These are phyloP conservation scores for Thaumetopoea pityocampa DNA, from an alignment of 1,140 invertebrate species.

Conservation along the genomic window DNA sequence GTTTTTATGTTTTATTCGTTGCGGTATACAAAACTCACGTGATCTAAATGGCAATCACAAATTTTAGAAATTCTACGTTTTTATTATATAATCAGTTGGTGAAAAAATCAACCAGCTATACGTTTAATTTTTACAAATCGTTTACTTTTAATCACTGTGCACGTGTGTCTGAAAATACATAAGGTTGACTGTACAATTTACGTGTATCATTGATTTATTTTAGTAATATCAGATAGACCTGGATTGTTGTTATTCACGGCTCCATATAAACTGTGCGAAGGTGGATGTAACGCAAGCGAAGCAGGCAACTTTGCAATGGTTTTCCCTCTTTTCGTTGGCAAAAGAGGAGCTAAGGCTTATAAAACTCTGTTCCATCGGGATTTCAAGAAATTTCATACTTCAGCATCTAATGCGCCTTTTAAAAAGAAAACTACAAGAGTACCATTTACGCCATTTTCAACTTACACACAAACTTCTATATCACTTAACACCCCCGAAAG, in stretches of 20 bases:
- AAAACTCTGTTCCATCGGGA: slow-evolving; percentile 29
- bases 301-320: slow-evolving; percentile 26
- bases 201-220: slow-evolving; percentile 22
- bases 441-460: slow-evolving; percentile 20
- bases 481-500: neutral
- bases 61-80: no score
- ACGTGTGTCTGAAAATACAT: no score
- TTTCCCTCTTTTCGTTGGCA: slow-evolving; percentile 44
- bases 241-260: slow-evolving; percentile 46
- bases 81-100: no score
- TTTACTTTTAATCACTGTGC: no score
- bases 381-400: slow-evolving; percentile 12
- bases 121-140: no score
- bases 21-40: no score
- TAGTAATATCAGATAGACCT: slow-evolving; percentile 30
- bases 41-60: no score
- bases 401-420: slow-evolving; percentile 26
- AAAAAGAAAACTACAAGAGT: slow-evolving; percentile 19
- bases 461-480: no score
- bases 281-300: slow-evolving; percentile 26
- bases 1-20: no score
- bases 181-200: no score
- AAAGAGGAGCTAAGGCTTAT: slow-evolving; percentile 20
- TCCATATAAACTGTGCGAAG: slow-evolving; percentile 45
- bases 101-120: no score